Base-by-base conservation (phyloP, 1,140 invertebrate genomes). In the Mycetomoellerius zeteki region DNA sequence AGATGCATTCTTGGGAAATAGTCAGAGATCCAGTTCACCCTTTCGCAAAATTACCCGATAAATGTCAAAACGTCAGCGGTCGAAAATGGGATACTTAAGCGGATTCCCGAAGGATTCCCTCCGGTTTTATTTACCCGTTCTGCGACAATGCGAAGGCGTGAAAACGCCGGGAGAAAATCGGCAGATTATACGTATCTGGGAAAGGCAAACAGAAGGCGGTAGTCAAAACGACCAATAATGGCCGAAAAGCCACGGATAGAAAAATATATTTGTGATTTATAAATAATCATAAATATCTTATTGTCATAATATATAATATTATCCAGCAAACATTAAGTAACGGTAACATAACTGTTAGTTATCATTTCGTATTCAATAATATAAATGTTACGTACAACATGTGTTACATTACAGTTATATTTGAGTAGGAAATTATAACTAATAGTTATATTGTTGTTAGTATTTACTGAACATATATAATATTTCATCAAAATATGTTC, bases 121-220 rank as follows among this genome's bases (percentile, higher is more conserved):
- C 50, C 84, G 62, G 85, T 37, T 78, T 69, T 90, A 89, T 90
- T 90, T 89, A 72, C 88, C 77, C 85, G 72, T 89, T 89, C 37
- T 85, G n/a, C 86, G 65, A 90, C 85, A 89, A 89, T 89, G 54
- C 82, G 37, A 47, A 80, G 87, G 82, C 75, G 81, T 75, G 87
- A 76, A 81, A 86, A 89, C 65, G 73, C 37, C 52, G 58, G 73
- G 87, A 69, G 65, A 69, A 89, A 89, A 80, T 89, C 85, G 88
- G 52, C 52, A 50, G 89, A 90, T 89, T 90, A 90, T 87, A 76
- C 88, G 77, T 89, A 87, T 89, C 69, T 84, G 89, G 89, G 89
- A 90, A 90, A 90, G 72, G 89, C 77, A 90, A 90, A 90, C 85
- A 90, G 52, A 14, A 82, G 21, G 27, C 64, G 12, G 10, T 24